A percentile compares a stretch with the other conserved stretches of the same genome.
phyloP scores from a whole-genome alignment of 2,113 vertebrate species.

The Pangasianodon hypophthalmus region DNA sequence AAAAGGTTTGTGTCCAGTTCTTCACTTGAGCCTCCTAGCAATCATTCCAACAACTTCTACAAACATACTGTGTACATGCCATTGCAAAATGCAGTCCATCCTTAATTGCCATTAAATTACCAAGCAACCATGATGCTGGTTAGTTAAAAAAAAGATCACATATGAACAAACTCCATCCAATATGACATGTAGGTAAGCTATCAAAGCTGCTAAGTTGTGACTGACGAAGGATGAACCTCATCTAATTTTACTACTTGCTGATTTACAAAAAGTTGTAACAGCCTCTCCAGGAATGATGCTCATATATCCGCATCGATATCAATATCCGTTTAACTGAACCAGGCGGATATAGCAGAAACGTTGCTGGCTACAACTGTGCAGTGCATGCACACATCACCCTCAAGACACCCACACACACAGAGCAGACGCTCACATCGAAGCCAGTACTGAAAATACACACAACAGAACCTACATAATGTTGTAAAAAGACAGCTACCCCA shows the following conservation, averaged over 20 bases:
- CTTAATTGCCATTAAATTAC: constrained; percentile 64
- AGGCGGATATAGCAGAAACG: constrained; percentile 52
- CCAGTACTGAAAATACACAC: constrained; percentile 64
- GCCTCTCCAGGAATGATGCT: constrained; percentile 67
- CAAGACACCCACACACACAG: constrained; percentile 46
- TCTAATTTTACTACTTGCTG: constrained; percentile 67
- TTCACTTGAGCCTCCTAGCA: constrained; percentile 65
- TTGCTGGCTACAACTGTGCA: constrained; percentile 55
- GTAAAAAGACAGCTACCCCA: constrained; percentile 51
- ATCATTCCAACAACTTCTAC: constrained; percentile 35
- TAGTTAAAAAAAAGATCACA: constrained; percentile 56
- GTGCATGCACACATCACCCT: constrained; percentile 55
- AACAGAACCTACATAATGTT: constrained; percentile 60
- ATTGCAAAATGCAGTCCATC: constrained; percentile 71
- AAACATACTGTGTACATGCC: constrained; percentile 65
- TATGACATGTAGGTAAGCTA: constrained; percentile 62
- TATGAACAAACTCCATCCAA: constrained; percentile 66
- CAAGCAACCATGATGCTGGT: constrained; percentile 58
- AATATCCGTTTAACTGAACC: constrained; percentile 65
- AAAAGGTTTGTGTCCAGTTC: constrained; percentile 72
- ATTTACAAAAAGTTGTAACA: constrained; percentile 65
- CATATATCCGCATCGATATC: constrained; percentile 50
- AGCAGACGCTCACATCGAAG: constrained; percentile 56
- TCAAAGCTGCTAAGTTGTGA: constrained; percentile 61
- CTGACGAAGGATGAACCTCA: constrained; percentile 65